phyloP scores from a whole-genome alignment of 2,888 invertebrate genomes.

The Archips xylosteana region DNA sequence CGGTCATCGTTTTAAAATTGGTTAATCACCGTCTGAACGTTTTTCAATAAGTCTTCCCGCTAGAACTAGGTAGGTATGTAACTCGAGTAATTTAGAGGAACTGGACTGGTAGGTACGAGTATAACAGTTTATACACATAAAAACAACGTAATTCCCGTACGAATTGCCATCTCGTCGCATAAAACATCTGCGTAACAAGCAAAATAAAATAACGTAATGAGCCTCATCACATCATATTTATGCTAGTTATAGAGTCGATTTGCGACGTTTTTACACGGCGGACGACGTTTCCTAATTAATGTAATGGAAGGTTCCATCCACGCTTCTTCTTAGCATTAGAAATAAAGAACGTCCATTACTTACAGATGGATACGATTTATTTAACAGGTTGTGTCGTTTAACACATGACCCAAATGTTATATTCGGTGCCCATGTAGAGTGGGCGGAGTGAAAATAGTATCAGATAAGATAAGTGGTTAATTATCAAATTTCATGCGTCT shows the following conservation, averaged over 20 bases:
- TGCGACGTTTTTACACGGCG: slow-evolving; percentile 5
- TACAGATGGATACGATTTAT: slow-evolving; percentile 13
- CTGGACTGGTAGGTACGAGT: too few relatives aligned
- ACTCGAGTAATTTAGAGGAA: slow-evolving; percentile 36
- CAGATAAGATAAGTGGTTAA: slow-evolving; percentile 80
- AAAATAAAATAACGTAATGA: slow-evolving; percentile 44
- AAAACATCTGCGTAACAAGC: slow-evolving; percentile 44
- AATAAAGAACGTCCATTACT: slow-evolving; percentile 1
- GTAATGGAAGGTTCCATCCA: slow-evolving; percentile 9
- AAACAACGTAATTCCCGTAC: slow-evolving; percentile 29
- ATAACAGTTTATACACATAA: too few relatives aligned
- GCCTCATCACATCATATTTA: slow-evolving; percentile 3
- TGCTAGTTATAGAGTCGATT: neutral
- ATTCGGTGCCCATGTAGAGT: slow-evolving; percentile 51
- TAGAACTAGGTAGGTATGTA: slow-evolving; percentile 31
- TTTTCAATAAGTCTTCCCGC: slow-evolving; percentile 30
- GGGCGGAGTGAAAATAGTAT: slow-evolving; percentile 69
- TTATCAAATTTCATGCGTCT: slow-evolving; percentile 80
- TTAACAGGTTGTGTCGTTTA: slow-evolving; percentile 42
- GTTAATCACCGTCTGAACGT: slow-evolving; percentile 46
- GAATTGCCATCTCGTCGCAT: slow-evolving; percentile 39
- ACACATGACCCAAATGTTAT: slow-evolving; percentile 54
- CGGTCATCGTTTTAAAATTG: slow-evolving; percentile 48
- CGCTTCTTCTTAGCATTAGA: slow-evolving; percentile 4
- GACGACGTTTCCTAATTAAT: slow-evolving; percentile 14